A percentile compares a stretch with the other conserved stretches of the same genome.
These are phyloP conservation scores for Heliconius hewitsoni DNA, from an alignment of 1,140 invertebrate genomes.

Conservation along the genomic window DNA sequence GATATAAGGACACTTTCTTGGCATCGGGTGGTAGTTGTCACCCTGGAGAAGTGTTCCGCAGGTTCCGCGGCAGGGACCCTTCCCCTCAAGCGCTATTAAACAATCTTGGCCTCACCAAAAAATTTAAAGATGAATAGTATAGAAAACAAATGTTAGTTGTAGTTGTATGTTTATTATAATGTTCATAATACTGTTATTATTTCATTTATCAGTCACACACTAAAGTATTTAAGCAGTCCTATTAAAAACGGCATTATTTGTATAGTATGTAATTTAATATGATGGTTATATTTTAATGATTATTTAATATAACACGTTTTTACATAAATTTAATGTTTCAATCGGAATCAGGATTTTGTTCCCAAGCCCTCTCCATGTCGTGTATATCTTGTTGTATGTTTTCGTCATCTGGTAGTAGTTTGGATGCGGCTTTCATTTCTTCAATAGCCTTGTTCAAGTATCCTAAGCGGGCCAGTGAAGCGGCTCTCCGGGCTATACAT, in stretches of 20 bases:
- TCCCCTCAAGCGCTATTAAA: constrained; percentile 90
- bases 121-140: constrained; percentile 56
- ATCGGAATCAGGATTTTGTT: constrained; percentile 78
- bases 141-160: constrained; percentile 12
- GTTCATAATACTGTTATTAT: neutral
- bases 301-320: neutral
- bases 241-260: neutral
- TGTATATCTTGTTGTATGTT: constrained; percentile 74
- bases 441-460: constrained; percentile 86
- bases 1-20: constrained; percentile 94
- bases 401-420: constrained; percentile 81
- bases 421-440: constrained; percentile 88
- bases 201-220: neutral
- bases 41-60: constrained; percentile 91
- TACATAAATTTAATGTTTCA: constrained; percentile 23
- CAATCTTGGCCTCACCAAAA: constrained; percentile 81
- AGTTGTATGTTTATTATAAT: constrained; percentile 32
- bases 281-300: neutral
- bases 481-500: constrained; percentile 87
- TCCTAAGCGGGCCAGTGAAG: constrained; percentile 87
- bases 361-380: constrained; percentile 79
- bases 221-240: neutral
- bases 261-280: neutral
- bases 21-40: constrained; percentile 89
- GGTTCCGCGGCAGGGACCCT: constrained; percentile 95